Evolutionary conservation across 2,888 invertebrate genomes (phyloP), one percentile per base, ranked within the genome.

Genomic region (Mantis religiosa): DNA sequence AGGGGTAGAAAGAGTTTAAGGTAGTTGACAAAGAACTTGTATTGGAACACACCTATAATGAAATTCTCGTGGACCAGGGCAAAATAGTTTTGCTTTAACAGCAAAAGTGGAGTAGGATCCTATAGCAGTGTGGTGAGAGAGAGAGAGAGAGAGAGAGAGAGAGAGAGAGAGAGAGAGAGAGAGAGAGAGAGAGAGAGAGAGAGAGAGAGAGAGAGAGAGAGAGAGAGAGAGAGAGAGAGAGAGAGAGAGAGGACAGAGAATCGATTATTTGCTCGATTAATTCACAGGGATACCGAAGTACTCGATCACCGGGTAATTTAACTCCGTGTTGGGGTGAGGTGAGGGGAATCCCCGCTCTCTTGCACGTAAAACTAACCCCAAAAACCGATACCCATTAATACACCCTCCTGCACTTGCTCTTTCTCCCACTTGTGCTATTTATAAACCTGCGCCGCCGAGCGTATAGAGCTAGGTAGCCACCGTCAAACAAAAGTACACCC

Each of bases 201-300:
- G 28, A 15, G 71, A 20, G 34, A 82, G 82, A 9, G 82, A 81
- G 82, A 87, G 85, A 89, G 89, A 90, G n/a, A 71, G 15, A 54
- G 54, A 25, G 14, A 12, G 14, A 14, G 54, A 25, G 14, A 25
- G 14, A 14, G 82, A 34, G 28, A 82, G 81, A 41, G 34, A 34
- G 28, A 15, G 71, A 20, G 34, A 82, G 82, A 9, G 82, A 81
- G 82, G 25, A 34, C 85, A 87, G 85, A 89, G 89, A 90, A 90
- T 90, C 90, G 90, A 90, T 90, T 90, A 90, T 88, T 88, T 87
- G 90, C 89, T 88, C 90, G 90, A 90, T 90, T 90, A 90, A 90
- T 90, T 89, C 88, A 83, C 89, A 84, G 89, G 85, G 85, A 89
- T 84, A 84, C 85, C 88, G 82, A 89, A 89, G 89, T 89, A 83